A percentile compares a stretch with the other conserved stretches of the same genome.
Conservation (phyloP, 2,113 vertebrate genomes). For the Lycaon pictus region DNA sequence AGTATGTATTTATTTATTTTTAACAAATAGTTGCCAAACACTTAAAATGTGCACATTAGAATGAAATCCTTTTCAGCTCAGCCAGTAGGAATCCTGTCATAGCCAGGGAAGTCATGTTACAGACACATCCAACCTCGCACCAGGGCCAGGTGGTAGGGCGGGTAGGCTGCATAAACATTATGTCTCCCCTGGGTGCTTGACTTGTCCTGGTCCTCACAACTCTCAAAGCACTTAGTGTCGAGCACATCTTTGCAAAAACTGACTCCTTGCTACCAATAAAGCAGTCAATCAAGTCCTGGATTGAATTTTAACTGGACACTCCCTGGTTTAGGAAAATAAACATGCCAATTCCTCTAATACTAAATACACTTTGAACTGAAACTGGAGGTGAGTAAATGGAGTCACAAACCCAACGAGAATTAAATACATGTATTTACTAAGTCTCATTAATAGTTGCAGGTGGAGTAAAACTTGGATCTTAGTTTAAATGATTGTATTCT, state of each 20-base stretch:
- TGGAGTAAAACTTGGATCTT: not conserved
- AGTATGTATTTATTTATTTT: not conserved
- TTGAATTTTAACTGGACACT: not conserved
- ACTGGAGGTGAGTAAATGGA: not conserved
- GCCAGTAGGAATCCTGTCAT: not conserved
- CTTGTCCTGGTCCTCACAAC: not conserved
- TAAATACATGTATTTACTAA: conserved; percentile 5
- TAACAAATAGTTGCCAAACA: conserved; percentile 1
- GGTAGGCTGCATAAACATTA: not conserved
- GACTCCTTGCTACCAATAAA: not conserved
- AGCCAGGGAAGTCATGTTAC: not conserved
- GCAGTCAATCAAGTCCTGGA: not conserved
- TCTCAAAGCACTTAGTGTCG: not conserved
- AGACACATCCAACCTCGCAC: not conserved
- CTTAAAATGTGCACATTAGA: not conserved
- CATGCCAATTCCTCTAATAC: not conserved
- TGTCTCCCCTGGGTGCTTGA: not conserved
- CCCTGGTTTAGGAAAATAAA: not conserved
- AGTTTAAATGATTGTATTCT: not conserved
- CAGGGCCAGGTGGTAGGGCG: not conserved
- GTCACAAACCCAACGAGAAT: conserved; percentile 23
- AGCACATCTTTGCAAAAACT: not conserved
- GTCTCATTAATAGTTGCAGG: not conserved
- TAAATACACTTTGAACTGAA: conserved; percentile 3
- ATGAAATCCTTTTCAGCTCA: conserved; percentile 8